Evolutionary conservation across 2,888 invertebrate species (phyloP), one percentile per base, ranked within the genome.

Genomic region (Allophyes oxyacanthae): DNA sequence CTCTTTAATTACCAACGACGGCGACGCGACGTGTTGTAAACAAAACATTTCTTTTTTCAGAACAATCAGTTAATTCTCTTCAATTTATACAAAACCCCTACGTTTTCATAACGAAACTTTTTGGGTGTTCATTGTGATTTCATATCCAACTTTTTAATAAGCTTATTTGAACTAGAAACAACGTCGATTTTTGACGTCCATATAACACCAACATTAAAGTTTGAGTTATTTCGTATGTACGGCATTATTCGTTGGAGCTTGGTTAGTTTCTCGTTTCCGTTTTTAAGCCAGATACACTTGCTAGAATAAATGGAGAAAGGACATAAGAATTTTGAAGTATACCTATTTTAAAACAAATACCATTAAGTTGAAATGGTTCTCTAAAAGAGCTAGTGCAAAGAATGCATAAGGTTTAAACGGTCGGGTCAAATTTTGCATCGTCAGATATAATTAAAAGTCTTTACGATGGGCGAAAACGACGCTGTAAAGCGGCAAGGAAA

Each of bases 371-470:
- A 50, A 78, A 81, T 74, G 68, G 64, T 69, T 74, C 70, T 60
- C 75, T 82, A 81, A 82, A 83, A 75, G 70, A 75, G 76, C 75
- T 37, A 73, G 68, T 77, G 82, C 75, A 83, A 86, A 86, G 83
- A 86, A 87, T 82, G 81, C 82, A 83, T 79, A 82, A 85, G 84
- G 79, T 86, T 79, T 75, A 76, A 75, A 75, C 72, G 77, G 67
- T 64, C 72, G 74, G 84, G 83, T 86, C 82, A 83, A 87, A 86
- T 86, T 85, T 86, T 81, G 84, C 85, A 78, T 82, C 82, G 84
- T 85, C 86, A 86, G 85, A 88, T 85, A 88, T 89, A 90, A 88
- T 90, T 90, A 90, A 90, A 89, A 87, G 84, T 85, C 83, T 88
- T 89, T 89, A 89, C 86, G 89, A 88, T 87, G 83, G 84, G 82